A percentile compares a stretch with the other conserved stretches of the same genome.
phyloP scores from a whole-genome alignment of 2,797 vertebrate genomes.

The Thripadectes ignobilis region DNA sequence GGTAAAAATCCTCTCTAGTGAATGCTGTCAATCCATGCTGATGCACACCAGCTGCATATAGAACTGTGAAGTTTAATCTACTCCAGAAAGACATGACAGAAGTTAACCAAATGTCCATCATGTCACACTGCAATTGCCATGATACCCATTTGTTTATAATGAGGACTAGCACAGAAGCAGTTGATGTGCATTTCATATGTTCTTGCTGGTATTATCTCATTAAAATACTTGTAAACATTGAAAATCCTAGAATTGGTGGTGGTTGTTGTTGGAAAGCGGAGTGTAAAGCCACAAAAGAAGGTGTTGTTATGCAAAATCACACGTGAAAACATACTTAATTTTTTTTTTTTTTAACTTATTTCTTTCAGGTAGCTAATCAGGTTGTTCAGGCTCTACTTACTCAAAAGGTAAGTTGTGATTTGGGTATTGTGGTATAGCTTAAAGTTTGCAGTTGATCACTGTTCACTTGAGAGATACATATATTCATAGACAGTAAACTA shows the following conservation, averaged over 20 bases:
- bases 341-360: not conserved
- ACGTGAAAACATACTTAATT: not conserved
- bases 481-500: not conserved
- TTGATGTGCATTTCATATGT: not conserved
- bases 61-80: not conserved
- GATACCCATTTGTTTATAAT: not conserved
- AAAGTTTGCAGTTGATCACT: not conserved
- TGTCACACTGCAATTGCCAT: not conserved
- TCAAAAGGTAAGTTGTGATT: constrained; percentile 86
- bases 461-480: not conserved
- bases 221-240: not conserved
- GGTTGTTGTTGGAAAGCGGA: not conserved
- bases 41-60: not conserved
- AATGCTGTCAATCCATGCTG: not conserved
- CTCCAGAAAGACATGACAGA: not conserved
- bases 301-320: not conserved
- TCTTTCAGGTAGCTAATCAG: constrained; percentile 90
- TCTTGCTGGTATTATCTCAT: not conserved
- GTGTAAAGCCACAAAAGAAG: not conserved
- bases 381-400: constrained; percentile 94
- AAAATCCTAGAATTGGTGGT: not conserved
- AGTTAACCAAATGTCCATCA: not conserved
- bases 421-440: not conserved
- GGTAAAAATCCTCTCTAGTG: not conserved
- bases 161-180: not conserved